A percentile compares a stretch with the other conserved stretches of the same genome.
Evolutionary conservation across 2,113 vertebrate genomes (phyloP).

Genomic region (Monopterus albus): DNA sequence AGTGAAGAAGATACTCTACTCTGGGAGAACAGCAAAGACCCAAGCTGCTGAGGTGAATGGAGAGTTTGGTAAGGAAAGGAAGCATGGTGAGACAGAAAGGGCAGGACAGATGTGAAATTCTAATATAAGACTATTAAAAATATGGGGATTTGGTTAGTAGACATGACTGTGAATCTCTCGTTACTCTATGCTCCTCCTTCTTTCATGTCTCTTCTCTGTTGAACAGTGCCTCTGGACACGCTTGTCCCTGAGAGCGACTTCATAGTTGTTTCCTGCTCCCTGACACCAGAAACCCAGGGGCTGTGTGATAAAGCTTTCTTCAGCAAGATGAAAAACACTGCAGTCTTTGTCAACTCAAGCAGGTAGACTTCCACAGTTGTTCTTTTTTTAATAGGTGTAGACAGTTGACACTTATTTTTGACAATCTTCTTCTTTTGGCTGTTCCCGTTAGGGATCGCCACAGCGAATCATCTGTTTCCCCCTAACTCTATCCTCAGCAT

Average conservation of each 20-base stretch:
- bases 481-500: too few species aligned
- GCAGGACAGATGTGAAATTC: neutral
- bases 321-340: conserved; percentile 77
- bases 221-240: conserved; percentile 75
- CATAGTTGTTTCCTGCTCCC: conserved; percentile 66
- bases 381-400: too few species aligned
- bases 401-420: too few species aligned
- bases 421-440: too few species aligned
- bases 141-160: neutral
- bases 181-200: neutral
- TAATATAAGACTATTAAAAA: neutral
- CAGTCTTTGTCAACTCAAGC: conserved; percentile 74
- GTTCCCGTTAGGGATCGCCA: too few species aligned
- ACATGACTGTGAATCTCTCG: too few species aligned
- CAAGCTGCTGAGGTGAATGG: conserved; percentile 79
- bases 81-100: neutral
- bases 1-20: conserved; percentile 83
- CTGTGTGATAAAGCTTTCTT: conserved; percentile 75
- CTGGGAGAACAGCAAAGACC: conserved; percentile 78
- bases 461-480: too few species aligned
- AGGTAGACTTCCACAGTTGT: conserved; percentile 62
- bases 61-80: conserved; percentile 82
- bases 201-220: neutral
- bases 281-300: conserved; percentile 73
- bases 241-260: conserved; percentile 72